phyloP scores from a whole-genome alignment of 2,888 invertebrate genomes.

The Cacoxenus indagator region DNA sequence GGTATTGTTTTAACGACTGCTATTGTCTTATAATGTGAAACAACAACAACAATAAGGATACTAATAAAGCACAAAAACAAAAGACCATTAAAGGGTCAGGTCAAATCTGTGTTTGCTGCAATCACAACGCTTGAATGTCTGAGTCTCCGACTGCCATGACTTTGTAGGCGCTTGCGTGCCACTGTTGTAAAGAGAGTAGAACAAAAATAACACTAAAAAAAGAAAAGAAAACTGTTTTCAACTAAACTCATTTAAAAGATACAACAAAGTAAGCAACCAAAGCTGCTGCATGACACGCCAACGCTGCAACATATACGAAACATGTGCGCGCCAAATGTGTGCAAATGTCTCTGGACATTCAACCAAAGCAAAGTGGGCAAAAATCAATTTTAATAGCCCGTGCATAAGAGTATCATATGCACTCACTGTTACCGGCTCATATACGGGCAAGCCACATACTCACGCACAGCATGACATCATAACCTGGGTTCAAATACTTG shows the following conservation, averaged over 20 bases:
- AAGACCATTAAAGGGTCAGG: not conserved
- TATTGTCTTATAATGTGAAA: not conserved
- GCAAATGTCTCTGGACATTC: constrained; percentile 36
- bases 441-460: not conserved
- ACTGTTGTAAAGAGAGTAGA: not conserved
- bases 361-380: not conserved
- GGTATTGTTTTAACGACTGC: constrained; percentile 38
- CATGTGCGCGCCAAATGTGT: constrained; percentile 55
- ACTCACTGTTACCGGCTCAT: not conserved
- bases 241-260: not conserved
- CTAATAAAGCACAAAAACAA: not conserved
- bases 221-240: not conserved
- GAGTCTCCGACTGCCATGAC: not conserved
- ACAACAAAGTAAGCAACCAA: not conserved
- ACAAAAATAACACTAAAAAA: constrained; percentile 7
- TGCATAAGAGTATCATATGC: not conserved
- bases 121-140: not conserved
- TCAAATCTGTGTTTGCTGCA: not conserved
- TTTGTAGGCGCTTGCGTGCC: not conserved
- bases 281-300: not conserved
- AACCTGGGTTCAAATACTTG: not conserved
- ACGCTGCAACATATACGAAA: constrained; percentile 41
- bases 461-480: constrained; percentile 34
- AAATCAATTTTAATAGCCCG: constrained; percentile 25
- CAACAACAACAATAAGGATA: not conserved